Evolutionary conservation across 1,140 invertebrate species (phyloP), one percentile per base, ranked within the genome.

Genomic region (Anoplophora glabripennis): DNA sequence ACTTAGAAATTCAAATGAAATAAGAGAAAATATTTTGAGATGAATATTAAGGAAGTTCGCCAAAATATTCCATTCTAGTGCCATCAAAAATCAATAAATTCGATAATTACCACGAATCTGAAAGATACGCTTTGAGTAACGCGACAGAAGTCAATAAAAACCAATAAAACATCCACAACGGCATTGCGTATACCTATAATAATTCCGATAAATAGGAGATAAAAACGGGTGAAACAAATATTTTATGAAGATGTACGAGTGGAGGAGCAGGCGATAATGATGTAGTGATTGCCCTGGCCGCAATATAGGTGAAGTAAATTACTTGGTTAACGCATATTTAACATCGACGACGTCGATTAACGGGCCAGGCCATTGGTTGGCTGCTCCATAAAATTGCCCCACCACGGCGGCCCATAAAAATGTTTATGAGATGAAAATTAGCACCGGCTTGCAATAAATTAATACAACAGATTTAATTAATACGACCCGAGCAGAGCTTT

Each of bases 391-490:
- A 59, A 61, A 18, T 47, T 48, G 11, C 37, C 42, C 54, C 49
- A 47, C 53, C 56, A 36, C 37, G 28, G 4, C 36, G 44, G 14
- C 37, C 55, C 59, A 65, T 67, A 67, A 67, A 67, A 67, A 67
- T 65, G 60, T 65, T 67, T 67, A 67, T 59, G 63, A 62, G 53
- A 61, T 54, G 42, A 64, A 61, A 58, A 62, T 57, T 59, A 67
- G 57, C 56, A 53, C 57, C 57, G 48, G 53, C 55, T 57, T 49
- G 57, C 55, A 33, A 65, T 67, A 67, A 67, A 67, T 67, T 67
- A 63, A 65, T 67, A 63, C 54, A 67, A 65, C 63, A 67, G 66
- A 67, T 67, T 67, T 67, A 67, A 67, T 67, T 67, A 67, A 67
- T 67, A 56, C 54, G 54, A 41, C 41, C 55, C 41, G 44, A 37